phyloP scores from a whole-genome alignment of 2,113 vertebrate species.

The Maccullochella peelii region DNA sequence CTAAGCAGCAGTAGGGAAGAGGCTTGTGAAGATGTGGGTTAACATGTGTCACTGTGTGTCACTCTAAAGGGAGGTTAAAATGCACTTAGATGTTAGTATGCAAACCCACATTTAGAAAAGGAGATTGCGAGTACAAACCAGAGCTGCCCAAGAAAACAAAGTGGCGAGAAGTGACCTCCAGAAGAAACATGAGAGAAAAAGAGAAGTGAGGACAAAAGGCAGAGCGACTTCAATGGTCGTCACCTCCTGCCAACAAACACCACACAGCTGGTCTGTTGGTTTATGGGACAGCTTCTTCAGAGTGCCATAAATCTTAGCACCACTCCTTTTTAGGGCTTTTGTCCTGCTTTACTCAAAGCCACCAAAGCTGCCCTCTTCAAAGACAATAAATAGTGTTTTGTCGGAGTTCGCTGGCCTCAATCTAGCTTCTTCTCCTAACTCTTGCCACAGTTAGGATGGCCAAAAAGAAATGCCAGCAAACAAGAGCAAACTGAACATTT shows the following conservation, averaged over 20 bases:
- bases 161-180: conserved; percentile 29
- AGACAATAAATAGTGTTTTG: conserved; percentile 71
- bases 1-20: background rate
- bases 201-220: conserved; percentile 61
- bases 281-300: conserved; percentile 75
- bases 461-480: conserved; percentile 48
- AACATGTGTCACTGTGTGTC: background rate
- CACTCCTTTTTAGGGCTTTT: conserved; percentile 73
- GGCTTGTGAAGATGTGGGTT: background rate
- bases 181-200: conserved; percentile 41
- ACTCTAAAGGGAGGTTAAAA: background rate
- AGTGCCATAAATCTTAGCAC: conserved; percentile 70
- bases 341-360: conserved; percentile 70
- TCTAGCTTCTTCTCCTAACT: conserved; percentile 47
- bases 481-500: conserved; percentile 17
- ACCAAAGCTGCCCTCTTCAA: conserved; percentile 67
- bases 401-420: conserved; percentile 49
- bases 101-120: background rate
- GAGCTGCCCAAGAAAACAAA: conserved; percentile 18
- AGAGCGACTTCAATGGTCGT: conserved; percentile 63
- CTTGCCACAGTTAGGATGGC: conserved; percentile 17
- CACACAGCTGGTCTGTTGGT: conserved; percentile 79
- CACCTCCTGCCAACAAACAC: conserved; percentile 70
- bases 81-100: background rate
- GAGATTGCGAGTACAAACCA: background rate